These are phyloP conservation scores for Sinopyrophorus schimmeli DNA, from an alignment of 2,888 invertebrate species.

Conservation along the genomic window DNA sequence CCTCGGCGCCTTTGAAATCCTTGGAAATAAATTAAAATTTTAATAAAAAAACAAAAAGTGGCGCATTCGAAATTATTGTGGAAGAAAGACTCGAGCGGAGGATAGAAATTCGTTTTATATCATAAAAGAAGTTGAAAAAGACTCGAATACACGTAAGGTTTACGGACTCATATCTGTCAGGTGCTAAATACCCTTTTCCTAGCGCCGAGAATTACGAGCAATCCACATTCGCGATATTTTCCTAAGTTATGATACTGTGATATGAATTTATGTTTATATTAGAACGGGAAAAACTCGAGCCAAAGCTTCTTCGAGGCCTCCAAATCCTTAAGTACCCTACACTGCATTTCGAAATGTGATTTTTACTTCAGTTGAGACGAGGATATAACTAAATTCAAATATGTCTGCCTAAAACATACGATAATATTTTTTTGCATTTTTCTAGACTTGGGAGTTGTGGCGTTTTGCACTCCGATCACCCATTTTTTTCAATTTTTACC, in stretches of 20 bases:
- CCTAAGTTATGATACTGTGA: constrained; percentile 14
- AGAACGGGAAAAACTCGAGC: constrained; percentile 1
- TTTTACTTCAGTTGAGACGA: background rate
- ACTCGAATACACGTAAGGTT: constrained; percentile 3
- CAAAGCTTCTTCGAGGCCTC: background rate
- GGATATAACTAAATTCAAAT: background rate
- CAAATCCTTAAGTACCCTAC: background rate
- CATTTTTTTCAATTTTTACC: no score
- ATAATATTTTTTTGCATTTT: no score
- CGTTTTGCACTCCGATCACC: no score
- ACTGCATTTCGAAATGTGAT: background rate
- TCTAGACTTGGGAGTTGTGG: no score
- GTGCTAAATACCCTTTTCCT: constrained; percentile 11
- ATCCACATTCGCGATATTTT: constrained; percentile 17
- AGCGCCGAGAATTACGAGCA: constrained; percentile 12
- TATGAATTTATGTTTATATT: constrained; percentile 17
- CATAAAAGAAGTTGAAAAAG: no score
- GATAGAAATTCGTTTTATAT: no score
- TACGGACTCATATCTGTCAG: constrained; percentile 18
- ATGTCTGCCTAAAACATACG: no score
- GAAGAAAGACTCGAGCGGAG: no score
- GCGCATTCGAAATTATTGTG: no score
- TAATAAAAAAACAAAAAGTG: no score
- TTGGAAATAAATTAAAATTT: no score
- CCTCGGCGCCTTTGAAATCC: no score